phyloP scores from a whole-genome alignment of 1,140 invertebrate species.

The Apis dorsata region DNA sequence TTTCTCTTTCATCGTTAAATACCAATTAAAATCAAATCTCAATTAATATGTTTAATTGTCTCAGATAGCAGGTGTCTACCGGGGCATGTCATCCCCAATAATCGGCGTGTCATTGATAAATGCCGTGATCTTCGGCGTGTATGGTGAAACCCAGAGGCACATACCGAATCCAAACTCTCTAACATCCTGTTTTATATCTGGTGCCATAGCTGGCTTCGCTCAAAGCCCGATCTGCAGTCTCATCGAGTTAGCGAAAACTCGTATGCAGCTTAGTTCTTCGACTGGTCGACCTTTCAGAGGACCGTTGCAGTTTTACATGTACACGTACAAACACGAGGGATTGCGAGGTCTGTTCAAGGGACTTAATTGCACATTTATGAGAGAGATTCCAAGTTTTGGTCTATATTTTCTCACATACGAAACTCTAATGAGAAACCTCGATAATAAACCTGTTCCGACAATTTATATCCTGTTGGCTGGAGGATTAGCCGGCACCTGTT shows the following conservation, averaged over 20 bases:
- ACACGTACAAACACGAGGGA: slow-evolving; percentile 85
- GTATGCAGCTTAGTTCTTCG: slow-evolving; percentile 84
- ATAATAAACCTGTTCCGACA: slow-evolving; percentile 77
- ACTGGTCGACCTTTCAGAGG: slow-evolving; percentile 75
- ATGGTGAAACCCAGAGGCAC: slow-evolving; percentile 87
- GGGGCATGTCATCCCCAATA: slow-evolving; percentile 92
- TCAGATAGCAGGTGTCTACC: slow-evolving; percentile 85
- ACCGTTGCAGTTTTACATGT: slow-evolving; percentile 84
- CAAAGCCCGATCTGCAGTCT: slow-evolving; percentile 92
- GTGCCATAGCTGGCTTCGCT: slow-evolving; percentile 86
- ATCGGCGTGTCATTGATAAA: slow-evolving; percentile 92
- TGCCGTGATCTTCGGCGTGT: slow-evolving; percentile 95
- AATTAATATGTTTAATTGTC: background rate
- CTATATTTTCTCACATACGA: slow-evolving; percentile 83
- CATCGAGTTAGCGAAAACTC: slow-evolving; percentile 93
- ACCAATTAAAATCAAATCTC: background rate
- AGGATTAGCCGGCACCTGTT: slow-evolving; percentile 89
- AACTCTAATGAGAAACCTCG: slow-evolving; percentile 64
- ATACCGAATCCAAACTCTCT: slow-evolving; percentile 84
- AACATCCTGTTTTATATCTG: slow-evolving; percentile 86
- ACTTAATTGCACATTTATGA: slow-evolving; percentile 84
- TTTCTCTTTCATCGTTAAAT: background rate
- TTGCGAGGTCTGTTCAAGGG: slow-evolving; percentile 87
- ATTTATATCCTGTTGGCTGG: slow-evolving; percentile 87
- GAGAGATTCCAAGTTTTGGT: slow-evolving; percentile 88